Evolutionary conservation across 2,797 vertebrate species (phyloP).

Genomic region (Cryptoprocta ferox): DNA sequence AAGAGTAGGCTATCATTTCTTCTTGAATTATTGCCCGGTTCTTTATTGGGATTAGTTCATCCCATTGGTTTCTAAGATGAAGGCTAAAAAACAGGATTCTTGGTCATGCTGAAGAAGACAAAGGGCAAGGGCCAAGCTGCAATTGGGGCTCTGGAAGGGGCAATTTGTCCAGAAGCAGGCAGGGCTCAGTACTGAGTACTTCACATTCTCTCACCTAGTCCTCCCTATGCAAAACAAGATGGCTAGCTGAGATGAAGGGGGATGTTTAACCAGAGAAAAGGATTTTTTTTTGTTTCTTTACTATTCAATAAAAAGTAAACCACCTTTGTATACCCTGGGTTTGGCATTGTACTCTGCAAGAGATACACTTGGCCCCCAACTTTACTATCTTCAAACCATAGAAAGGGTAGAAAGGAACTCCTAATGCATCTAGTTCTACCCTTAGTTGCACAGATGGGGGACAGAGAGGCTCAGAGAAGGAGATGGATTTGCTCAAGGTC

Average conservation of each 20-base stretch:
- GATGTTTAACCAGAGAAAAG: background rate
- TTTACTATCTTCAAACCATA: conserved; percentile 5
- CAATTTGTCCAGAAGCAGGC: background rate
- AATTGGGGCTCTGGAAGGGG: background rate
- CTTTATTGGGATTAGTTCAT: conserved; percentile 14
- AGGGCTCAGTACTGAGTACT: background rate
- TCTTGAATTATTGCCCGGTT: background rate
- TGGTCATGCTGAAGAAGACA: background rate
- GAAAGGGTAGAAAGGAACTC: conserved; percentile 6
- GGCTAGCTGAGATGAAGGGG: background rate
- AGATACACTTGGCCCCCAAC: conserved; percentile 12
- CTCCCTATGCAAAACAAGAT: conserved; percentile 20
- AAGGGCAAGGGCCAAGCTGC: background rate
- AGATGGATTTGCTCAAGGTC: conserved; percentile 62
- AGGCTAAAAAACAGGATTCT: conserved; percentile 20
- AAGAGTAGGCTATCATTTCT: background rate
- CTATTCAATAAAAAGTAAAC: conserved; percentile 55
- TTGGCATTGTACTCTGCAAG: conserved; percentile 22
- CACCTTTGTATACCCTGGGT: background rate
- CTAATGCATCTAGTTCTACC: background rate
- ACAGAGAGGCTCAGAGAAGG: conserved; percentile 29
- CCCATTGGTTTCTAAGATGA: conserved; percentile 29
- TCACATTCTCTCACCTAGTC: background rate
- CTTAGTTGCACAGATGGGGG: conserved; percentile 10
- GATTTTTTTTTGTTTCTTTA: conserved; percentile 48